Evolutionary conservation across 2,888 invertebrate species (phyloP).

Genomic region (Xanthia togata): DNA sequence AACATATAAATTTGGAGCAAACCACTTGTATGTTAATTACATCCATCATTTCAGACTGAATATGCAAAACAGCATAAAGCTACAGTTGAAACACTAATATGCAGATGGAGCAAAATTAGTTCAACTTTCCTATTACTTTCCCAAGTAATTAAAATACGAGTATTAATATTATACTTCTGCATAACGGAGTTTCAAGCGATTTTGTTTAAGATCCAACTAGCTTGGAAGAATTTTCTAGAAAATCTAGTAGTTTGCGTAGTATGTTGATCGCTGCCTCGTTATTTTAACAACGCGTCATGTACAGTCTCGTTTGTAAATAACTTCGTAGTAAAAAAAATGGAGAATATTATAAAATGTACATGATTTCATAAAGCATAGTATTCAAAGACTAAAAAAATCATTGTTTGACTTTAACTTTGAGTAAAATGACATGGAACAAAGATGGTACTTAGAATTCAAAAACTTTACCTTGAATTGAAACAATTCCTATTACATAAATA

Average conservation of each 20-base stretch:
- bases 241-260: conserved; percentile 9
- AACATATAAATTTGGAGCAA: background rate
- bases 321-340: too few species aligned
- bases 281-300: conserved; percentile 53
- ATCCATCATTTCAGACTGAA: conserved; percentile 23
- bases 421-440: background rate
- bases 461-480: background rate
- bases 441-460: background rate
- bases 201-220: conserved; percentile 39
- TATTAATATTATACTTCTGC: conserved; percentile 63
- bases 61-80: conserved; percentile 45
- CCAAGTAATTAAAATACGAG: conserved; percentile 61
- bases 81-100: conserved; percentile 55
- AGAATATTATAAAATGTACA: background rate
- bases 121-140: conserved; percentile 51
- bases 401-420: too few species aligned
- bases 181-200: conserved; percentile 53
- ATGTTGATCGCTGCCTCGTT: conserved; percentile 40
- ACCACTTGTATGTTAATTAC: conserved; percentile 21
- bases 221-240: conserved; percentile 29
- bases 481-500: background rate
- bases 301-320: conserved; percentile 31
- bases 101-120: conserved; percentile 57
- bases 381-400: too few species aligned
- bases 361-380: background rate